Base-by-base conservation (phyloP, 2,113 vertebrate species). In the Nanorana parkeri region DNA sequence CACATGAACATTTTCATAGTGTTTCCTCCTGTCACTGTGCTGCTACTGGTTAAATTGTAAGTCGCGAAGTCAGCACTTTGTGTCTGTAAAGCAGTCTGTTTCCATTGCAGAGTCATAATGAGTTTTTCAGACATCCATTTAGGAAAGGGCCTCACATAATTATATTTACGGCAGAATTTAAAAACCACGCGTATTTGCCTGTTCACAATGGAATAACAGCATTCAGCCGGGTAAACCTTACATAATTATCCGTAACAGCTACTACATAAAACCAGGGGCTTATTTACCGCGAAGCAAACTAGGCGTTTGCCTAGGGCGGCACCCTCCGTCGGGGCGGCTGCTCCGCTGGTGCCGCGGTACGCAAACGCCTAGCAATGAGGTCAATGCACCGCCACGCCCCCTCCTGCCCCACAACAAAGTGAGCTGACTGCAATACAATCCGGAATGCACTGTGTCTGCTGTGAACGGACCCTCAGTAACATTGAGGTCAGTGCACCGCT, bases 1-100 rank as follows among this genome's bases (percentile, higher is more conserved):
- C 71, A 15, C 55, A 47, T 15, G 6, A 36, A 36, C 54, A 21
- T 60, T 29, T 29, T 74, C n/a, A 29, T 55, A 56, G 54, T 16
- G 3, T 58, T 28, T 60, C 71, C 71, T 55, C 19, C 71, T 74
- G 71, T n/a, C 41, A 47, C 41, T 56, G 17, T 20, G 71, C 19
- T 74, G 17, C 20, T 32, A 13, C 69, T 32, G 69, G 69, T n/a
- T 20, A 28, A 56, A 29, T 19, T 29, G 60, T 60, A 76, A 87
- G 91, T 89, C 88, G 97, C 96, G 91, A 89, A 85, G 93, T 91
- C 77, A 96, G 87, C 89, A 3, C 80, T 84, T 67, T 95, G 90
- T 90, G 89, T 87, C 69, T 92, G 86, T 77, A 96, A 90, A 3
- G 52, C 81, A 10, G 83, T 84, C 83, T 87, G 91, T 95, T 78